Evolutionary conservation across 1,140 invertebrate genomes (phyloP).

Genomic region (Drosophila fuyamai): DNA sequence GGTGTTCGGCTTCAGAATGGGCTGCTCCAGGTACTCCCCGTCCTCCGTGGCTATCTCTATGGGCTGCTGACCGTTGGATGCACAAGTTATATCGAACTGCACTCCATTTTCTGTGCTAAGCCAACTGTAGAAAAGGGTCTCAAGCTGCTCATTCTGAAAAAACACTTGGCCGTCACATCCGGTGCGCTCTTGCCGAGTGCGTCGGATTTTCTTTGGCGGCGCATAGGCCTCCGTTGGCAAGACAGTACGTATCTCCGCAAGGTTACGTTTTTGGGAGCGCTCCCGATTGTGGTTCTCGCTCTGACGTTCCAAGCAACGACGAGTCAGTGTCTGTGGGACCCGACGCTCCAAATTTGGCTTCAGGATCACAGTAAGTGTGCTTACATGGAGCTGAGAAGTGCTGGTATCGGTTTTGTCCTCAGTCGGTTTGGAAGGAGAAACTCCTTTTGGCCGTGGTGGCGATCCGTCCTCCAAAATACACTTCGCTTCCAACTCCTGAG

Average conservation of each 20-base stretch:
- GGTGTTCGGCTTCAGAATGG: slow-evolving; percentile 15
- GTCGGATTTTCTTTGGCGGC: slow-evolving; percentile 78
- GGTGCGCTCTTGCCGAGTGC: slow-evolving; percentile 62
- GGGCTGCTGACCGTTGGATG: slow-evolving; percentile 40
- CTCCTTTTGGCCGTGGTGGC: not conserved
- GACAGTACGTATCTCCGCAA: slow-evolving; percentile 56
- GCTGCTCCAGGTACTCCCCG: slow-evolving; percentile 9
- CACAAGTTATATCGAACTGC: slow-evolving; percentile 68
- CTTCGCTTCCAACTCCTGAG: slow-evolving; percentile 74
- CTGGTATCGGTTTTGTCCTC: not conserved
- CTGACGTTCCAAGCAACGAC: slow-evolving; percentile 21
- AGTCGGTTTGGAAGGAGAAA: not conserved
- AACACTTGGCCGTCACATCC: slow-evolving; percentile 53
- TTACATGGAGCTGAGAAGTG: slow-evolving; percentile 53
- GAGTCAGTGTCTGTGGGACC: not conserved
- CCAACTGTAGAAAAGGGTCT: slow-evolving; percentile 77
- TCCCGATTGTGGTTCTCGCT: slow-evolving; percentile 7
- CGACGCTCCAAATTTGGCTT: slow-evolving; percentile 64
- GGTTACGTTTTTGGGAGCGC: slow-evolving; percentile 56
- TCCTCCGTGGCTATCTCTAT: slow-evolving; percentile 59
- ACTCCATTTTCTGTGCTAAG: slow-evolving; percentile 70
- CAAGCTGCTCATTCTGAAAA: slow-evolving; percentile 74
- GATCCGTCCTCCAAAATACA: slow-evolving; percentile 32
- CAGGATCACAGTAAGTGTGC: slow-evolving; percentile 72
- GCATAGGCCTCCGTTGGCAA: slow-evolving; percentile 73